Conservation (phyloP, 2,888 invertebrate genomes). For the Fragum fragum region DNA sequence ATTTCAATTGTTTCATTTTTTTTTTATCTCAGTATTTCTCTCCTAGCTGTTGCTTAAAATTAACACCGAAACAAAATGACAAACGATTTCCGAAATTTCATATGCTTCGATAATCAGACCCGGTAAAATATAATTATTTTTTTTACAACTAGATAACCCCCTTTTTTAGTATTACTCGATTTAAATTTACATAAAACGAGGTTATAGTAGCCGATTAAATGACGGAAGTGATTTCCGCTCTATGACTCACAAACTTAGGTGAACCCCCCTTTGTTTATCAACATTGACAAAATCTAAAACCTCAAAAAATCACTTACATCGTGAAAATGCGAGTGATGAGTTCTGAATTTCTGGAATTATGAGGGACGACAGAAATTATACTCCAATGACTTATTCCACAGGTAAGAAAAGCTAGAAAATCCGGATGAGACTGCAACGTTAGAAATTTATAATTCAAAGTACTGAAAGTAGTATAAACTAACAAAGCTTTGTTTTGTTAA, state of each 20-base stretch:
- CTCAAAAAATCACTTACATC: neutral
- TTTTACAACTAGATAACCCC: too few relatives aligned
- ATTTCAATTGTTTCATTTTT: too few relatives aligned
- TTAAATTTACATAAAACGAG: slow-evolving; percentile 5
- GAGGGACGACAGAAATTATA: slow-evolving; percentile 1
- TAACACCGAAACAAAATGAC: too few relatives aligned
- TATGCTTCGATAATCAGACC: too few relatives aligned
- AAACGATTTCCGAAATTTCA: too few relatives aligned
- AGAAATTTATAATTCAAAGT: too few relatives aligned
- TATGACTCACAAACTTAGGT: slow-evolving; percentile 4
- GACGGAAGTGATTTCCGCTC: slow-evolving; percentile 21
- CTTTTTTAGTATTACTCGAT: too few relatives aligned
- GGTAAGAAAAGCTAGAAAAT: neutral
- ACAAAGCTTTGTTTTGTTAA: too few relatives aligned
- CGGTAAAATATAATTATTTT: too few relatives aligned
- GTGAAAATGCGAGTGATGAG: neutral
- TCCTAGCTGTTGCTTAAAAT: too few relatives aligned
- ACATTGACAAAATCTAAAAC: neutral
- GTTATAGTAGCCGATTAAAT: slow-evolving; percentile 20
- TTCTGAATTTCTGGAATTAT: neutral
- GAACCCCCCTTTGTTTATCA: slow-evolving; percentile 13
- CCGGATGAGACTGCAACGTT: neutral
- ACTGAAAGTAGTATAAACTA: too few relatives aligned
- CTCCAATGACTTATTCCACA: neutral
- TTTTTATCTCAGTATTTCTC: too few relatives aligned